A percentile compares a stretch with the other conserved stretches of the same genome.
Conservation (phyloP, 2,888 invertebrate species). For the Perithous albicinctus region DNA sequence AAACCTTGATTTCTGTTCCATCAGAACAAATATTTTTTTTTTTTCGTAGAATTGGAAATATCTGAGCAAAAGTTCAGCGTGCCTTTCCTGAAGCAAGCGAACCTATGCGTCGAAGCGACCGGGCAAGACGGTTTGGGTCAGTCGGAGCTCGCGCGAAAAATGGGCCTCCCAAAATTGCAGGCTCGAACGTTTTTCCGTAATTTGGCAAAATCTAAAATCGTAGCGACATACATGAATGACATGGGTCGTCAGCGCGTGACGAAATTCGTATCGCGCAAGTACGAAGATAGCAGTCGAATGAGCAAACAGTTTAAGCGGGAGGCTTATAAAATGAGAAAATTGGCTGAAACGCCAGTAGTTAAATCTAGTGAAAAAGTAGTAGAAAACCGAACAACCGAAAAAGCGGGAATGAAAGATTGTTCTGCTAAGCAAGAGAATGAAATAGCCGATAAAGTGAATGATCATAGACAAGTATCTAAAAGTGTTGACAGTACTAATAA, state of each 20-base stretch:
- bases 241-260: slow-evolving; percentile 86
- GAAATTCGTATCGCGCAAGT: slow-evolving; percentile 84
- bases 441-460: neutral
- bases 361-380: neutral
- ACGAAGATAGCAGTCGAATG: slow-evolving; percentile 77
- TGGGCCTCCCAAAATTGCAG: slow-evolving; percentile 85
- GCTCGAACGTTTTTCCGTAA: slow-evolving; percentile 85
- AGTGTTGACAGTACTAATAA: neutral
- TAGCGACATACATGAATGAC: slow-evolving; percentile 86
- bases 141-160: slow-evolving; percentile 79
- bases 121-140: slow-evolving; percentile 86
- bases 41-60: slow-evolving; percentile 74
- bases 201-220: slow-evolving; percentile 83
- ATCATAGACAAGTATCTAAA: neutral
- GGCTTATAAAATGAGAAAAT: slow-evolving; percentile 80
- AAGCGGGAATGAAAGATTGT: neutral
- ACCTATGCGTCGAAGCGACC: slow-evolving; percentile 84
- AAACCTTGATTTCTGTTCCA: too few species aligned
- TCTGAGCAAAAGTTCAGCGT: slow-evolving; percentile 76
- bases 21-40: neutral
- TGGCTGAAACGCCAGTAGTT: slow-evolving; percentile 69
- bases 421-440: neutral
- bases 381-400: neutral
- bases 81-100: slow-evolving; percentile 85
- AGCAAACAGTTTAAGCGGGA: slow-evolving; percentile 80